Evolutionary conservation across 2,888 invertebrate genomes (phyloP), one percentile per base, ranked within the genome.

Genomic region (Papilio elwesi): DNA sequence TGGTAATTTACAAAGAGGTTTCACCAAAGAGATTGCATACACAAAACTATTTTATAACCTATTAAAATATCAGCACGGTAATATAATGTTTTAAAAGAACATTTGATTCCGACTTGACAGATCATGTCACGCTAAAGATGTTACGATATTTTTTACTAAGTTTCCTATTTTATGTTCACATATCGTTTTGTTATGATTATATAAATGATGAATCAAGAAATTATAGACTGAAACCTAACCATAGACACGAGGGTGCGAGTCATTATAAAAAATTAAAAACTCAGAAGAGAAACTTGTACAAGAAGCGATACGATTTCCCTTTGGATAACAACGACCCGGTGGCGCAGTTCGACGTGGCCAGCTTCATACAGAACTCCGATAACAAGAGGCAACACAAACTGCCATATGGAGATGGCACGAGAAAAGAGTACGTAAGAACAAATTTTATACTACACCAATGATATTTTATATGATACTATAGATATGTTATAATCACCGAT

Each of bases 291-390:
- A 65, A 48, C 6, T 12, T 26, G 43, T 11, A 73, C 16, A 57
- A n/a, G 49, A 73, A 71, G 51, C 71, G 75, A 0, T 76, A 72
- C 4, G 76, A 75, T 0, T 68, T 74, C 57, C 76, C 68, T n/a
- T 49, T 55, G 13, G 15, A 43, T 1, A 75, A 78, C n/a, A 81
- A 80, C 52, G 82, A 78, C 11, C 80, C 81, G 3, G 73, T 84
- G 10, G 79, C 82, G 0, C 81, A 83, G 63, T 85, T 89, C 68
- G 87, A 89, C 75, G 81, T 89, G 6, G 83, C 85, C 0, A 81
- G 81, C 67, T 89, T 89, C 63, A 82, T 89, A 62, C 83, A 80
- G 47, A 81, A 81, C 16, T 78, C 82, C 49, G 81, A 82, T 12
- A 81, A 82, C 11, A 76, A 75, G n/a, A 65, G 26, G 36, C n/a